Evolutionary conservation across 2,113 vertebrate genomes (phyloP).

Genomic region (Apaloderma vittatum): DNA sequence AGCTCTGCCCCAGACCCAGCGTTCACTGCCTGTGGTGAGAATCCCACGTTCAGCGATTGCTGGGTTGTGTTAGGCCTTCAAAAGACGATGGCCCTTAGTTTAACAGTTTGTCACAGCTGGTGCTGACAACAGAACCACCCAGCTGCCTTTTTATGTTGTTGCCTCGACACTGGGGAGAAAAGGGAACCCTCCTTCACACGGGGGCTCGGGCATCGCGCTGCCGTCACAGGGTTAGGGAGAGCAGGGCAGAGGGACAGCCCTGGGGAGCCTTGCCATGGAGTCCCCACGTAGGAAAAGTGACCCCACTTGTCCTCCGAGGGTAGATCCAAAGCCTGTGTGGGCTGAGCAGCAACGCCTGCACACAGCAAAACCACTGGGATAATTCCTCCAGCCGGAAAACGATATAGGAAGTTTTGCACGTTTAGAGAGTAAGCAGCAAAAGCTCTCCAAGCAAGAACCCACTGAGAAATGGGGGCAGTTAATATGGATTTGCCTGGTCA

Average conservation of each 20-base stretch:
- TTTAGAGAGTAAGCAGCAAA: neutral
- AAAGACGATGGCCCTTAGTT: neutral
- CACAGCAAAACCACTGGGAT: neutral
- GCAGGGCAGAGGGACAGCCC: neutral
- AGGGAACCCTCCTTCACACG: accelerated
- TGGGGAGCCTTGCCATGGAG: neutral
- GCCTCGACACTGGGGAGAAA: neutral
- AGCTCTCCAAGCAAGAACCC: neutral
- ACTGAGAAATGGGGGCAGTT: neutral
- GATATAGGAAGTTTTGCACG: neutral
- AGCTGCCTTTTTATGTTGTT: neutral
- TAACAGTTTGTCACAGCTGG: too few species aligned
- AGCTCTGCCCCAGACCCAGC: neutral
- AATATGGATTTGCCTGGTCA: neutral
- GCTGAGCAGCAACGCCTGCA: neutral
- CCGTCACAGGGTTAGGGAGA: neutral
- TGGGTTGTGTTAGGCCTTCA: neutral
- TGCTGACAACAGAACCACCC: neutral
- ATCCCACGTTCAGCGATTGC: neutral
- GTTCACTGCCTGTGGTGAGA: neutral
- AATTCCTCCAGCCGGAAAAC: neutral
- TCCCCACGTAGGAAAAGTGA: neutral
- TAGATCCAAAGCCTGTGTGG: neutral
- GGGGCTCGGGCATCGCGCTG: accelerated
- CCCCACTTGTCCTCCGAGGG: neutral